Evolutionary conservation across 1,140 invertebrate species (phyloP), one percentile per base, ranked within the genome.

Genomic region (Aphis gossypii): DNA sequence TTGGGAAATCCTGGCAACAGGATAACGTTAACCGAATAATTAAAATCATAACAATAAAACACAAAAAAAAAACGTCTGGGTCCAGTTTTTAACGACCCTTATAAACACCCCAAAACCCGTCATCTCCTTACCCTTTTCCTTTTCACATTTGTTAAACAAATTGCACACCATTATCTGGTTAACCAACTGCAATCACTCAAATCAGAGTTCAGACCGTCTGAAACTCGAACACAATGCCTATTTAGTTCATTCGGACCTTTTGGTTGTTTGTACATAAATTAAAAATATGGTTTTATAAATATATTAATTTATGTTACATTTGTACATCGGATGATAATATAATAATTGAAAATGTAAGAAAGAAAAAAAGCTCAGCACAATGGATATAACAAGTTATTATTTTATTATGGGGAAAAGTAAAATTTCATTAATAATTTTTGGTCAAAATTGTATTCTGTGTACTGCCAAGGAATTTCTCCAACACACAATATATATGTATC

Each of bases 81-180:
- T 92, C 76, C 90, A 84, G 91, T 54, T 92, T 92, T 92, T 92
- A 92, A 82, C 91, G 76, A 92, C 91, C 91, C 44, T 92, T 84
- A 84, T 83, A 84, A 92, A 92, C 91, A 84, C 91, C 76, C 76
- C 41, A 84, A 84, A 76, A 54, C 48, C 46, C 68, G 20, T 92
- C 30, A 41, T 76, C 90, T 90, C 46, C 56, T 92, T 92, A 92
- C 90, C 90, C 68, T 76, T 92, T 76, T 38, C 38, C 90, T 48
- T 92, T 84, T 92, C 23, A 92, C 68, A 54, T 83, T 51, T 41
- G 76, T 84, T 48, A 83, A 90, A 83, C 48, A 84, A 83, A 48
- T 92, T 51, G 44, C n/a, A 46, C 30, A 76, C 68, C 30, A 48
- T 87, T 87, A 23, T 89, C 41, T n/a, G 91, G 91, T 92, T 92